Evolutionary conservation across 2,113 vertebrate genomes (phyloP).

Genomic region (Ciconia maguari): DNA sequence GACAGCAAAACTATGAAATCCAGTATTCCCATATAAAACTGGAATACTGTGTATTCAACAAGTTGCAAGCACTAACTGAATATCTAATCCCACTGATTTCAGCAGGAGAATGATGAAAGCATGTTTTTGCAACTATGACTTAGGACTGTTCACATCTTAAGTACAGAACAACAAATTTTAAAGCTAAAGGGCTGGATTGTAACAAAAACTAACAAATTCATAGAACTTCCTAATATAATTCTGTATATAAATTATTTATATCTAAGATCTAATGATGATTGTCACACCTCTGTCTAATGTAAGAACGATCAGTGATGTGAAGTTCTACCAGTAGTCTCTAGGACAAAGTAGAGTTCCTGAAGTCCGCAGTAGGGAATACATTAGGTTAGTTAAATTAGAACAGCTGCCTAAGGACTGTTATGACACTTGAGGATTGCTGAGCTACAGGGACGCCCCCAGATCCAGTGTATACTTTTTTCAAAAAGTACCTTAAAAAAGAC

Average conservation of each 20-base stretch:
- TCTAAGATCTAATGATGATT: neutral
- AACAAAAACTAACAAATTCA: neutral
- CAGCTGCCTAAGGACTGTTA: neutral
- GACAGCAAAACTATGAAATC: neutral
- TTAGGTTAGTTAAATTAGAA: neutral
- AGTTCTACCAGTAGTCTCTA: neutral
- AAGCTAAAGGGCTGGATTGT: neutral
- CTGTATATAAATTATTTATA: neutral
- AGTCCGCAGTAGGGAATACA: neutral
- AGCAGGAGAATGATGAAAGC: neutral
- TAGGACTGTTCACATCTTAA: neutral
- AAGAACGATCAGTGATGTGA: neutral
- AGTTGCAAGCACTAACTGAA: neutral
- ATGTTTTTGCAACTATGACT: neutral
- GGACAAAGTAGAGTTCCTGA: neutral
- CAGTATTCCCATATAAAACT: neutral
- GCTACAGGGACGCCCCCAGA: neutral
- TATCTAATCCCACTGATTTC: neutral
- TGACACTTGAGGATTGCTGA: neutral
- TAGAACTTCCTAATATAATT: neutral
- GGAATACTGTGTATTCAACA: neutral
- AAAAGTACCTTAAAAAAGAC: neutral
- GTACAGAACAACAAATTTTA: neutral
- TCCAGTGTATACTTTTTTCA: neutral
- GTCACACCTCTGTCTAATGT: neutral